Percentiles rank a stretch among this genome's conserved stretches.
Conservation (phyloP, 2,797 vertebrate species). For the Cryptoprocta ferox region DNA sequence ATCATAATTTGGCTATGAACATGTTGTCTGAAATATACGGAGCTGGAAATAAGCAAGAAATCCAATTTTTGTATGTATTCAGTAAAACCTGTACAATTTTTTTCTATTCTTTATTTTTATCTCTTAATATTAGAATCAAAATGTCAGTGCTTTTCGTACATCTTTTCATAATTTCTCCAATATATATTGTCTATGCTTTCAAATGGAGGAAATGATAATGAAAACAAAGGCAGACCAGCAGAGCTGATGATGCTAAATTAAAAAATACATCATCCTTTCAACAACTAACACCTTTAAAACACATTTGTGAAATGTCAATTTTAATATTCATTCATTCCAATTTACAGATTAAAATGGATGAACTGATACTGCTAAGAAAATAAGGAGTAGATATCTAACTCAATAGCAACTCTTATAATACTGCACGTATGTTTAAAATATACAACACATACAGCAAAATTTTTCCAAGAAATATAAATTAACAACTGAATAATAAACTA, state of each 20-base stretch:
- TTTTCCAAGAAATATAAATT: not conserved
- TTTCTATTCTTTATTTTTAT: not conserved
- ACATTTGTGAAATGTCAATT: not conserved
- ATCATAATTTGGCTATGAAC: not conserved
- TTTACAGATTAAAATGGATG: not conserved
- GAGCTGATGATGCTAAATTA: not conserved
- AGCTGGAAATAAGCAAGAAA: not conserved
- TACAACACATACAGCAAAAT: not conserved
- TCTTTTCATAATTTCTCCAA: not conserved
- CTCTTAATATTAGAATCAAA: not conserved
- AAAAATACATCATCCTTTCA: not conserved
- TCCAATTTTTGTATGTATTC: not conserved
- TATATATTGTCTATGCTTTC: not conserved
- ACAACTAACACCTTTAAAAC: not conserved
- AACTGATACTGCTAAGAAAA: not conserved
- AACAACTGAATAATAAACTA: not conserved
- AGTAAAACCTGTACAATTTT: not conserved
- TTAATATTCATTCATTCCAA: not conserved
- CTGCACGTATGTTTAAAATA: not conserved
- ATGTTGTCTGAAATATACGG: constrained; percentile 25
- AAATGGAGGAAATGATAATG: not conserved
- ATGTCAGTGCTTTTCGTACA: not conserved
- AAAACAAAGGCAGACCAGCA: not conserved
- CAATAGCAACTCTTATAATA: not conserved
- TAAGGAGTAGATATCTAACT: not conserved